A percentile compares a stretch with the other conserved stretches of the same genome.
phyloP scores from a whole-genome alignment of 2,797 vertebrate genomes.

The Zalophus californianus region DNA sequence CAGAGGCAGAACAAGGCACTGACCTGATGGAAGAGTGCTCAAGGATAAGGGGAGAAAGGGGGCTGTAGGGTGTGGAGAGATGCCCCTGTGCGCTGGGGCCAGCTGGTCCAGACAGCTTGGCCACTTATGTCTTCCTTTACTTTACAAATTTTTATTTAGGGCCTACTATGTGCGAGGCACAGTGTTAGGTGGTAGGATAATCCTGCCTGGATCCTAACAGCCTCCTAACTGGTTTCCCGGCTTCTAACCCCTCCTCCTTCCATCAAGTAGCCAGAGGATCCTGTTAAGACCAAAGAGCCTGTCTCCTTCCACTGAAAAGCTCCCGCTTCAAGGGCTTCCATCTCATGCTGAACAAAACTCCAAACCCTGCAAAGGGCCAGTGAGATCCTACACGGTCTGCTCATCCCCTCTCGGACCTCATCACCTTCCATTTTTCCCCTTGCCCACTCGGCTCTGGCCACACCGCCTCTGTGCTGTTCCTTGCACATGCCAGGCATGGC shows the following conservation, averaged over 20 bases:
- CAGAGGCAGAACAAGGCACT: background rate
- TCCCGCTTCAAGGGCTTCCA: background rate
- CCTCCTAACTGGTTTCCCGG: background rate
- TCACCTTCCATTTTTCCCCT: background rate
- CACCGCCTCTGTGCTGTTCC: fast-evolving
- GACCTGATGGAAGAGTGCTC: background rate
- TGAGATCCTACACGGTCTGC: background rate
- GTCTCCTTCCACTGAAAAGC: background rate
- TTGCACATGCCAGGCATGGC: fast-evolving
- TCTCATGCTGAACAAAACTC: background rate
- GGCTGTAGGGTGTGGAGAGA: background rate
- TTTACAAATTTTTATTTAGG: background rate
- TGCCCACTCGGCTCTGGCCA: background rate
- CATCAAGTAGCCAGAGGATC: background rate
- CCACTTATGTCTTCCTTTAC: background rate
- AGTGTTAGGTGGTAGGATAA: background rate
- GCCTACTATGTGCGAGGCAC: background rate
- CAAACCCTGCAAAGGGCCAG: background rate
- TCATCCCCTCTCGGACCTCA: background rate
- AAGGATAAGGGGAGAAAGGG: background rate
- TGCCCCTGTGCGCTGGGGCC: background rate
- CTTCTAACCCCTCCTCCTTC: background rate
- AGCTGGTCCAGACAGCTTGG: background rate
- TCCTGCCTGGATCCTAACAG: background rate
- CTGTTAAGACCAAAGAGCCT: background rate